phyloP scores from a whole-genome alignment of 2,888 invertebrate species.

The Drosophila buzzatii region DNA sequence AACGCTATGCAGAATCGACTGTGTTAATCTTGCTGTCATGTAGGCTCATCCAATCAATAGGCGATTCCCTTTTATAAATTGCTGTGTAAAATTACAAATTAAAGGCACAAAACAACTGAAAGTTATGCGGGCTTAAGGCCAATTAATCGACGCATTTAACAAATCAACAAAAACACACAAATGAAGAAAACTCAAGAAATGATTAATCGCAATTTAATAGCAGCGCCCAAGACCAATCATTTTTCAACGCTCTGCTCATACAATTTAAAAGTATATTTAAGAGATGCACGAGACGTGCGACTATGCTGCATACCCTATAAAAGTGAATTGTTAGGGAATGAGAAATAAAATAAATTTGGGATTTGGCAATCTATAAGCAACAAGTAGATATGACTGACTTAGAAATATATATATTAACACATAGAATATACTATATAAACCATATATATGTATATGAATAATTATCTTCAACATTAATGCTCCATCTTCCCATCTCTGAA shows the following conservation, averaged over 20 bases:
- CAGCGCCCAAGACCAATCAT: constrained; percentile 46
- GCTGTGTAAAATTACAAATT: constrained; percentile 78
- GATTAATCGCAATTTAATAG: constrained; percentile 76
- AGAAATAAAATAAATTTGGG: background rate
- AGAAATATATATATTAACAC: no score
- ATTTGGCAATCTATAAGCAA: no score
- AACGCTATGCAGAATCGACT: constrained; percentile 48
- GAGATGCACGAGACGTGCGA: background rate
- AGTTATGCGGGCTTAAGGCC: constrained; percentile 67
- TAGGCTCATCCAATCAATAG: constrained; percentile 69
- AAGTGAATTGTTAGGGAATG: background rate
- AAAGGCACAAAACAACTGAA: constrained; percentile 48
- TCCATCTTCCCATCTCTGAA: no score
- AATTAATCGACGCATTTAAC: constrained; percentile 78
- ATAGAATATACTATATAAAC: no score
- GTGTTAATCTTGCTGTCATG: constrained; percentile 64
- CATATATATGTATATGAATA: no score
- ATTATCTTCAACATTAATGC: no score
- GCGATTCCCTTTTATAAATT: constrained; percentile 62
- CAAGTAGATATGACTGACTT: no score
- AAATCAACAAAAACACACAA: constrained; percentile 64
- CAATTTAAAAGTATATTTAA: constrained; percentile 11
- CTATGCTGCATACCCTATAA: background rate
- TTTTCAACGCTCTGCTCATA: constrained; percentile 39
- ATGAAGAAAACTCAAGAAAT: constrained; percentile 39